Evolutionary conservation across 2,888 invertebrate species (phyloP), one percentile per base, ranked within the genome.

Genomic region (Leptothorax acervorum): DNA sequence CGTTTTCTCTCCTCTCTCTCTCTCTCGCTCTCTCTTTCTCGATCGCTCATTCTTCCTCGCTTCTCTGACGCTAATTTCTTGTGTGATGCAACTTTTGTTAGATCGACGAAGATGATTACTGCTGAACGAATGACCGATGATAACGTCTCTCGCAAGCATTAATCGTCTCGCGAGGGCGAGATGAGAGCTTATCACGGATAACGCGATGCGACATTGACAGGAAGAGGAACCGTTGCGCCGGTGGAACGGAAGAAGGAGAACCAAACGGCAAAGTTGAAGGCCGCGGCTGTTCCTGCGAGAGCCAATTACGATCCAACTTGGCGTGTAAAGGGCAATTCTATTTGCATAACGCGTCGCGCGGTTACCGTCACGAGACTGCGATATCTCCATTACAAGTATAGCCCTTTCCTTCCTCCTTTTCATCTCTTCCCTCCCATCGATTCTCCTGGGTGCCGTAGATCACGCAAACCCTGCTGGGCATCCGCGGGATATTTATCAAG

Each of bases 291-390:
- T 90, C 85, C 86, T 81, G 88, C 85, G 84, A 89, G 88, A 92
- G 92, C 92, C 92, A 93, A 94, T 93, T 94, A 93, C 91, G 88
- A 92, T 89, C 85, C 79, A 85, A 88, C 85, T 86, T 88, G 90
- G 92, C 92, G 91, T 91, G 92, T 92, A 92, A 92, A 93, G 90
- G 90, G 91, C 90, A 91, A 93, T 92, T 90, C 89, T 92, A 94
- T 94, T 94, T 93, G 93, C 93, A 94, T 94, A 93, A 92, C 89
- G 93, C 91, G 92, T 91, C 90, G 91, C 90, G 86, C 88, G 88
- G 87, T 91, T 89, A 87, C 88, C 86, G 85, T 84, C 86, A 87
- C 88, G 90, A 86, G 90, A 68, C 82, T 86, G 70, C 89, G 93
- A 93, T 93, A 94, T 93, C 93, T 93, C 90, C 92, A 94, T 94